Conservation (phyloP, 2,888 invertebrate species). For the Tortricodes alternella region DNA sequence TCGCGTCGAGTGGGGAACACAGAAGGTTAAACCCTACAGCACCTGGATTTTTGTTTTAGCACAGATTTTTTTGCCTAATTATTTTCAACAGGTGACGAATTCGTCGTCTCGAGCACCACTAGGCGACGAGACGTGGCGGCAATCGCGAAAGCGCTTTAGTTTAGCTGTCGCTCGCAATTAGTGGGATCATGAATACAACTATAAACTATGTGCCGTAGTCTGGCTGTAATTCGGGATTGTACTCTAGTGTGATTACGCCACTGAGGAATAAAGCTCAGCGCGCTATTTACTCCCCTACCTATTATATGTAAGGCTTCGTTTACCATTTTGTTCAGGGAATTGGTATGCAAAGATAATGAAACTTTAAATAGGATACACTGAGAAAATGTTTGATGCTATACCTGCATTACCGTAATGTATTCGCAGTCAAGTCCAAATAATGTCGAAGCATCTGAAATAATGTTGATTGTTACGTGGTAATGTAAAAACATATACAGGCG, state of each 20-base stretch:
- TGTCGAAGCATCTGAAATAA: too few species aligned
- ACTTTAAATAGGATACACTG: too few species aligned
- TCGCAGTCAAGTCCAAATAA: too few species aligned
- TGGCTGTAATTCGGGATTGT: conserved; percentile 5
- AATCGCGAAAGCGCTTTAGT: conserved; percentile 66
- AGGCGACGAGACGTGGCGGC: conserved; percentile 62
- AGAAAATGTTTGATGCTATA: too few species aligned
- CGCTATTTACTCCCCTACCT: too few species aligned
- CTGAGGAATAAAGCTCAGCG: conserved; percentile 1
- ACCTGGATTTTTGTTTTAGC: conserved; percentile 77
- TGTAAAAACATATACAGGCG: too few species aligned
- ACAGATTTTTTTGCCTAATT: conserved; percentile 82
- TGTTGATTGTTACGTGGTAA: too few species aligned
- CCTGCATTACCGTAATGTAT: too few species aligned
- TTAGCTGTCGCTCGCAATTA: conserved; percentile 73
- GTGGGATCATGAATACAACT: conserved; percentile 49
- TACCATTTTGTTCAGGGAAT: too few species aligned
- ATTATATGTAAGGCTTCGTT: too few species aligned
- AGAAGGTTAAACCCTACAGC: conserved; percentile 65
- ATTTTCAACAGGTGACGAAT: conserved; percentile 83
- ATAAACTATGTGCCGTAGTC: conserved; percentile 6
- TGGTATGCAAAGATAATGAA: too few species aligned
- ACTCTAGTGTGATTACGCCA: conserved; percentile 4
- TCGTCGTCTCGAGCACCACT: conserved; percentile 76
- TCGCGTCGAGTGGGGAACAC: conserved; percentile 66